Conservation (phyloP, 2,113 vertebrate genomes). For the Anas platyrhynchos region DNA sequence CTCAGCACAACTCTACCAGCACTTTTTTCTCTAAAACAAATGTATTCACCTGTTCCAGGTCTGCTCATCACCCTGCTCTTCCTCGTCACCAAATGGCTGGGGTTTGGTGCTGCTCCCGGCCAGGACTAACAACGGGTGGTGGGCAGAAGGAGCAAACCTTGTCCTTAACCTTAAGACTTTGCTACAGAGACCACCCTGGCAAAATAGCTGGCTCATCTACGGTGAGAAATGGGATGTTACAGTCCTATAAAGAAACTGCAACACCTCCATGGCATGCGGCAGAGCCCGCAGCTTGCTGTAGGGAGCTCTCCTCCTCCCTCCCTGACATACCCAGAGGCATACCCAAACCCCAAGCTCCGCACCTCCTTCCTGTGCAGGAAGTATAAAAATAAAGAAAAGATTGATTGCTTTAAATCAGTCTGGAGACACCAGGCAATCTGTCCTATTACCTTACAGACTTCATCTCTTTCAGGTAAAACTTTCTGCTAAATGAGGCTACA, state of each 20-base stretch:
- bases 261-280: not conserved
- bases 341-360: not conserved
- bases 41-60: not conserved
- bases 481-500: not conserved
- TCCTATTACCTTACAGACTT: not conserved
- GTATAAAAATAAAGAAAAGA: not conserved
- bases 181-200: not conserved
- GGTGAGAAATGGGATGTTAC: not conserved
- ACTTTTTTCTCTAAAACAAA: not conserved
- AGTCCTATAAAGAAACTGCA: not conserved
- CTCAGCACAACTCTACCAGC: not conserved
- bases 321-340: not conserved
- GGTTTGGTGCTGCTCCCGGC: not conserved
- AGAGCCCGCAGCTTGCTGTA: not conserved
- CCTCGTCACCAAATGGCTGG: fast-evolving
- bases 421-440: not conserved
- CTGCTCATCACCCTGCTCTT: not conserved
- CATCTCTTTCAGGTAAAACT: not conserved
- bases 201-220: not conserved
- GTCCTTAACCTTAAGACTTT: not conserved
- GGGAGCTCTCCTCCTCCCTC: not conserved
- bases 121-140: not conserved
- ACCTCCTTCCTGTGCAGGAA: not conserved
- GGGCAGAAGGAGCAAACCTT: not conserved
- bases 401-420: not conserved